Conservation (phyloP, 1,140 invertebrate genomes). For the Anoplolepis gracilipes region DNA sequence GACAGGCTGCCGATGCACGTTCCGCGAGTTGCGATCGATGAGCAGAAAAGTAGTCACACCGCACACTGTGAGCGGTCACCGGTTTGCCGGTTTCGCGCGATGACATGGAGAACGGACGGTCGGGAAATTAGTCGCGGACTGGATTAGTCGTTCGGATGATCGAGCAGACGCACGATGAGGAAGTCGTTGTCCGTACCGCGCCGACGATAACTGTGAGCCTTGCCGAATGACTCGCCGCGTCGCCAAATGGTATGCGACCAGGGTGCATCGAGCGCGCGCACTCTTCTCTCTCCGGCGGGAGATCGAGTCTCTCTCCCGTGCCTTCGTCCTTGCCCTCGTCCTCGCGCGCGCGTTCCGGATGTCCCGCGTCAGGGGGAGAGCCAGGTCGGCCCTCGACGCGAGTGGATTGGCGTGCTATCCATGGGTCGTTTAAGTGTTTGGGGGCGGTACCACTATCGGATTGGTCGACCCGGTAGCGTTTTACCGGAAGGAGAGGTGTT, state of each 20-base stretch:
- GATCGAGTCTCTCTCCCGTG: conserved; percentile 64
- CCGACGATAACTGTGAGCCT: conserved; percentile 41
- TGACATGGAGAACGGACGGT: conserved; percentile 21
- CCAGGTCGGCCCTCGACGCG: conserved; percentile 49
- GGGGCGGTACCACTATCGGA: conserved; percentile 69
- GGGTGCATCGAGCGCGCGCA: conserved; percentile 67
- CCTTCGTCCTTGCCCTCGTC: conserved; percentile 49
- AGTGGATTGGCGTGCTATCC: conserved; percentile 63
- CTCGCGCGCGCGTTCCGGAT: conserved; percentile 58
- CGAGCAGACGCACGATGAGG: conserved; percentile 11
- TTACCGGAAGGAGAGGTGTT: conserved; percentile 75
- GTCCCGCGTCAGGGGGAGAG: conserved; percentile 33
- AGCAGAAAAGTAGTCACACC: conserved; percentile 25
- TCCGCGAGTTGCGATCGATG: conserved; percentile 37
- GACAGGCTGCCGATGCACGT: conserved; percentile 22
- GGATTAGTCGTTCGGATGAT: background rate
- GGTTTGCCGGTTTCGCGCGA: conserved; percentile 9
- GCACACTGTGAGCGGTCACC: conserved; percentile 8
- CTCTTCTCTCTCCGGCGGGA: conserved; percentile 51
- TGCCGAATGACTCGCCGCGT: conserved; percentile 65
- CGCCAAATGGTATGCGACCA: conserved; percentile 67
- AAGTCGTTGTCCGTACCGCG: conserved; percentile 32
- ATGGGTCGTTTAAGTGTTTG: conserved; percentile 58
- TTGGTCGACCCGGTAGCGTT: conserved; percentile 77
- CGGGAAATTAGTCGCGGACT: background rate